A percentile compares a stretch with the other conserved stretches of the same genome.
phyloP scores from a whole-genome alignment of 2,113 vertebrate species.

The Propithecus coquereli region DNA sequence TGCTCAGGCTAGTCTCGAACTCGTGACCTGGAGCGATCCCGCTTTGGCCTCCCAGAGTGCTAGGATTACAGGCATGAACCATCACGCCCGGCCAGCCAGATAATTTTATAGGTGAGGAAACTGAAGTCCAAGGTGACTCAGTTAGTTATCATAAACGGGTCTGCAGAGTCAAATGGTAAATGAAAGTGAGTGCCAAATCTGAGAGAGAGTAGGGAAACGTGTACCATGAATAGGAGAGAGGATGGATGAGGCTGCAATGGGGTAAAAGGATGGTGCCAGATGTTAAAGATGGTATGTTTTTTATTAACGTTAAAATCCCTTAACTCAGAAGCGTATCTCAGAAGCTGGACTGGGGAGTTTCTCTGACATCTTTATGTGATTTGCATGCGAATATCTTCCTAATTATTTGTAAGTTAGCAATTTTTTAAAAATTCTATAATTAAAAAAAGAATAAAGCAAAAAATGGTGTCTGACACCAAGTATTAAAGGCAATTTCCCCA shows the following conservation, averaged over 20 bases:
- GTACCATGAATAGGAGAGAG: accelerated
- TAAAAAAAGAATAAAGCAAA: not conserved
- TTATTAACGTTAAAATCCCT: not conserved
- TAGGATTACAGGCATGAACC: too few species aligned
- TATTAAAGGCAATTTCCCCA: not conserved
- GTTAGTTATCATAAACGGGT: not conserved
- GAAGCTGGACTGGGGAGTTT: not conserved
- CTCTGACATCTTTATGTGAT: not conserved
- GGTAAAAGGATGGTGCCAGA: accelerated
- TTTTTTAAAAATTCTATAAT: not conserved
- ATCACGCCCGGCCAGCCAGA: not conserved
- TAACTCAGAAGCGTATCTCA: not conserved
- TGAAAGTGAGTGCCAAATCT: too few species aligned
- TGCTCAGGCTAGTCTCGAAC: too few species aligned
- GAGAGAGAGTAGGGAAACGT: not conserved
- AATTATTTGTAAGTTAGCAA: not conserved
- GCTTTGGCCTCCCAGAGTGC: too few species aligned
- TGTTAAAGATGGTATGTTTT: accelerated
- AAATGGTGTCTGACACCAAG: not conserved
- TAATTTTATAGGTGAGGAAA: not conserved
- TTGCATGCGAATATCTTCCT: not conserved
- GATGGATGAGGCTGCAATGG: accelerated
- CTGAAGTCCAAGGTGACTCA: not conserved
- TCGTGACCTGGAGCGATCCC: too few species aligned
- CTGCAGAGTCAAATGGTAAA: not conserved